Conservation (phyloP, 30 jellyfish, hydroid and myxozoan species). For the Aurelia sp. region DNA sequence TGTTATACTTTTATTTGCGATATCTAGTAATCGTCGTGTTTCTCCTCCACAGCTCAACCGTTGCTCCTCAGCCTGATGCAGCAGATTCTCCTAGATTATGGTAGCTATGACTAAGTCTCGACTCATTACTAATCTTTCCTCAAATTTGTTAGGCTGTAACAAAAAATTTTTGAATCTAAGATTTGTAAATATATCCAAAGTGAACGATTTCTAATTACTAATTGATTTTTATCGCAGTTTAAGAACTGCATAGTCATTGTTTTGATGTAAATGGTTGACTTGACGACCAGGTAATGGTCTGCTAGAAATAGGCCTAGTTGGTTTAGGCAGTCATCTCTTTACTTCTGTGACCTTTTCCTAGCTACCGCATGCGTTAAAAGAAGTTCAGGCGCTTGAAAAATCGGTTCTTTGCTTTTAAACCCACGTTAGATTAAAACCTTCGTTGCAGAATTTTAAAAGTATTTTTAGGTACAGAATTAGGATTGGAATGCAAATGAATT, state of each 20-base stretch:
- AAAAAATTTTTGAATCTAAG: slow-evolving; percentile 32
- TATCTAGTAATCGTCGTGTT: background rate
- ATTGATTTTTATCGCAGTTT: slow-evolving; percentile 23
- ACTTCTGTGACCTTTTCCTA: background rate
- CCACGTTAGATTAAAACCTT: too few relatives aligned
- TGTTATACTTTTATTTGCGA: too few relatives aligned
- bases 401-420: background rate
- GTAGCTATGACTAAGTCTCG: slow-evolving; percentile 43
- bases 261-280: background rate
- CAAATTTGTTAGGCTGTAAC: background rate
- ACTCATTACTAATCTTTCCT: background rate
- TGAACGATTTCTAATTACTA: slow-evolving; percentile 5
- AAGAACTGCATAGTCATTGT: slow-evolving; percentile 16
- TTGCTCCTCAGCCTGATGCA: slow-evolving; percentile 96
- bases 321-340: too few relatives aligned
- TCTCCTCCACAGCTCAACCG: slow-evolving; percentile 80
- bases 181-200: slow-evolving; percentile 29
- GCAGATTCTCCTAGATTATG: slow-evolving; percentile 95
- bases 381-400: background rate
- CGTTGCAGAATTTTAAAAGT: too few relatives aligned
- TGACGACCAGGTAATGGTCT: too few relatives aligned
- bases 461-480: too few relatives aligned
- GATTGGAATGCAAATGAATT: too few relatives aligned
- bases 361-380: background rate
- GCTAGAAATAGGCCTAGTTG: too few relatives aligned